These are phyloP conservation scores for Mormyrus iriodes DNA, from an alignment of 2,113 vertebrate genomes.

Conservation along the genomic window DNA sequence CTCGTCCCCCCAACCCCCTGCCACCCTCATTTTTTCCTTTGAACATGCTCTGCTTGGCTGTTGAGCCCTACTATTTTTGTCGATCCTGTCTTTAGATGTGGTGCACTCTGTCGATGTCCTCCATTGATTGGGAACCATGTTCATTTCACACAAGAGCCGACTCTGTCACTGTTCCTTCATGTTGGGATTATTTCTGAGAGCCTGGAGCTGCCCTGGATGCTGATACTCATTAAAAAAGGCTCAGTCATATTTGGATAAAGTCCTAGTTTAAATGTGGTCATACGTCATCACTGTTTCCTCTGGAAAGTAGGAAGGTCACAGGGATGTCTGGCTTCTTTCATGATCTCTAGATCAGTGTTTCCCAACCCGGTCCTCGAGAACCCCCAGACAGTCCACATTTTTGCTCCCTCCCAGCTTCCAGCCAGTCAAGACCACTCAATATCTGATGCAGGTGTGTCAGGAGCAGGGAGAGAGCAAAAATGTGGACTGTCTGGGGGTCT, in stretches of 20 bases:
- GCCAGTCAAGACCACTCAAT: background rate
- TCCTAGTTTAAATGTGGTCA: background rate
- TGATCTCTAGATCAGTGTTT: background rate
- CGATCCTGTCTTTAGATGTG: background rate
- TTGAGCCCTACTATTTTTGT: background rate
- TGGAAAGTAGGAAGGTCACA: background rate
- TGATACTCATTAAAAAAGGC: background rate
- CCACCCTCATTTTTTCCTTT: background rate
- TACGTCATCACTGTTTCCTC: background rate
- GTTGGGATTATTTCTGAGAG: background rate
- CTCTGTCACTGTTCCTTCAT: slow-evolving; percentile 54
- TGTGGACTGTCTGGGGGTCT: background rate
- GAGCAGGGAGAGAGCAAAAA: background rate
- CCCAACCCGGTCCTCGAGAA: background rate
- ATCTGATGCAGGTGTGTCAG: background rate
- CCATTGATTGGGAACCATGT: slow-evolving; percentile 11
- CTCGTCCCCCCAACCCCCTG: background rate
- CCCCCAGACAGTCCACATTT: background rate
- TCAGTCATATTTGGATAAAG: background rate
- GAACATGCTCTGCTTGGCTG: background rate
- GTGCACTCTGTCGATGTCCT: slow-evolving; percentile 12
- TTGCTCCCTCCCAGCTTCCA: background rate
- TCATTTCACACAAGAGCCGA: slow-evolving; percentile 49
- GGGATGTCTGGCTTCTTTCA: background rate
- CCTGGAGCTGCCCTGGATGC: background rate